Conservation (phyloP, 2,113 vertebrate species). For the Phyllopteryx taeniolatus region DNA sequence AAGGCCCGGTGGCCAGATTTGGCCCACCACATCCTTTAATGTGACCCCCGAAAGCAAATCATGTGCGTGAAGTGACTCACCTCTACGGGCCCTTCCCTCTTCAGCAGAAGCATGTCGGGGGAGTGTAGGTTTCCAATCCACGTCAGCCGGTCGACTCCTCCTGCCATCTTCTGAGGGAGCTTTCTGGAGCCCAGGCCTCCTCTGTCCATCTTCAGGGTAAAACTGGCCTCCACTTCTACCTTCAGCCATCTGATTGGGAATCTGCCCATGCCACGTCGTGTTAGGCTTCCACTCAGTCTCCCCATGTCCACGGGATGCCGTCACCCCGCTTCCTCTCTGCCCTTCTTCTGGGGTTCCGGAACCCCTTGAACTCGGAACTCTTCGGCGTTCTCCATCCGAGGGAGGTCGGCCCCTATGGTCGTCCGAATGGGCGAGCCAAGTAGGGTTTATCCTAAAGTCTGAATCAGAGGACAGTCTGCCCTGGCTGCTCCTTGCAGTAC, state of each 20-base stretch:
- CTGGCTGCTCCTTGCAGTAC: constrained; percentile 55
- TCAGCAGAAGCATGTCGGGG: constrained; percentile 77
- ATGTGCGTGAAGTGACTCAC: constrained; percentile 44
- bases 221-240: constrained; percentile 57
- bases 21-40: too few species aligned
- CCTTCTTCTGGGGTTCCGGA: constrained; percentile 54
- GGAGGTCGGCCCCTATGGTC: constrained; percentile 67
- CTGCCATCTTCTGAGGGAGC: constrained; percentile 74
- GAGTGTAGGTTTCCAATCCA: constrained; percentile 74
- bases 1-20: too few species aligned
- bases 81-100: constrained; percentile 76
- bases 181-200: constrained; percentile 71
- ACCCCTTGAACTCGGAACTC: constrained; percentile 36
- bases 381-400: constrained; percentile 55
- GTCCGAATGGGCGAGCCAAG: constrained; percentile 75
- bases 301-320: constrained; percentile 38
- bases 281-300: constrained; percentile 68
- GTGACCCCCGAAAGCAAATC: too few species aligned
- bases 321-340: constrained; percentile 54
- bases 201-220: constrained; percentile 65
- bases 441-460: constrained; percentile 70
- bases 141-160: constrained; percentile 69
- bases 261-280: constrained; percentile 63
- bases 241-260: constrained; percentile 55
- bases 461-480: constrained; percentile 70